Conservation (phyloP, 2,113 vertebrate species). For the Prionailurus viverrinus region DNA sequence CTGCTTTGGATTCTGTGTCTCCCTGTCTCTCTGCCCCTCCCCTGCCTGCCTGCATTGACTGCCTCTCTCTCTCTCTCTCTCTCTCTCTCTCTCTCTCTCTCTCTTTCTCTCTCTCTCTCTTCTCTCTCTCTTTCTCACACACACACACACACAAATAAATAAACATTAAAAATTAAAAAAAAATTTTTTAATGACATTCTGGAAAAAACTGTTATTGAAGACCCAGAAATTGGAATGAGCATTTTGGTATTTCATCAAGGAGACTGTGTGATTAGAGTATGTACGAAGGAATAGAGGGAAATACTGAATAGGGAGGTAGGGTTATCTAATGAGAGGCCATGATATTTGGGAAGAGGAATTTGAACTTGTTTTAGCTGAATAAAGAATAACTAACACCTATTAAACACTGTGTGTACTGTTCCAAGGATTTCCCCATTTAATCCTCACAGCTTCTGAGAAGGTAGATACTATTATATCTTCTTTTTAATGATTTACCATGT, state of each 20-base stretch:
- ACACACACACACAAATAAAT: too few species aligned
- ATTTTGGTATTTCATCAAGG: neutral
- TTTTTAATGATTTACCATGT: neutral
- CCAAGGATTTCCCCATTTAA: neutral
- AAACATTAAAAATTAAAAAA: too few species aligned
- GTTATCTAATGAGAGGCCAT: neutral
- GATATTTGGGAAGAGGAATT: neutral
- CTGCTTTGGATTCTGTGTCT: too few species aligned
- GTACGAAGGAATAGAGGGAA: neutral
- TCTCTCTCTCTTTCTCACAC: too few species aligned
- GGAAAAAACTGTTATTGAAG: neutral
- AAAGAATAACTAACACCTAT: neutral
- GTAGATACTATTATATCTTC: neutral
- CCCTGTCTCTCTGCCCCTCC: too few species aligned
- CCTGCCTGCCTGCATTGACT: too few species aligned
- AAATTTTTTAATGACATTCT: neutral
- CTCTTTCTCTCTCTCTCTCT: too few species aligned
- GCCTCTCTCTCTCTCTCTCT: too few species aligned
- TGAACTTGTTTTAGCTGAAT: neutral
- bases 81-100: too few species aligned
- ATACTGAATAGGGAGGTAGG: neutral
- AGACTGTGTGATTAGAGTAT: neutral
- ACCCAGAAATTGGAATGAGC: neutral
- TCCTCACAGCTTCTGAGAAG: neutral
- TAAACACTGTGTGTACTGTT: neutral